These are phyloP conservation scores for Euphydryas editha DNA, from an alignment of 2,888 invertebrate genomes.

Conservation along the genomic window DNA sequence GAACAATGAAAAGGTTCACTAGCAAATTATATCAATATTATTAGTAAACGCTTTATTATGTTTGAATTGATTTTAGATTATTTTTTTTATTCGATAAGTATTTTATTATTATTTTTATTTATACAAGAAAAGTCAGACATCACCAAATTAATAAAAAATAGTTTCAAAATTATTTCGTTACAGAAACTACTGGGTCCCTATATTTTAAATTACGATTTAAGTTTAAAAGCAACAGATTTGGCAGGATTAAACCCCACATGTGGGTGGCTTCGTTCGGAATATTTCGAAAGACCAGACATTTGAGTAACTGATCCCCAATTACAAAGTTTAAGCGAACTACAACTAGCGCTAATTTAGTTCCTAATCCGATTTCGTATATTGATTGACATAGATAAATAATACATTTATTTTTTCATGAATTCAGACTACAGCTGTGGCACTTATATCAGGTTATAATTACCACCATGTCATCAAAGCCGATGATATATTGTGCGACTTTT, in stretches of 20 bases:
- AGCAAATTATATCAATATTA: too few species aligned
- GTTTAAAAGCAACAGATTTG: constrained; percentile 22
- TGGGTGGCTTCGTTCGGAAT: constrained; percentile 15
- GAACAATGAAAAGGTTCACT: too few species aligned
- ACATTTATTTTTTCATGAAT: background rate
- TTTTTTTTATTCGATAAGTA: too few species aligned
- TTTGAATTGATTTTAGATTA: too few species aligned
- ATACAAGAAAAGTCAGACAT: too few species aligned
- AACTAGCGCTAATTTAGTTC: constrained; percentile 9
- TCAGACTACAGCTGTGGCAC: too few species aligned
- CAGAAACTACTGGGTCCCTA: background rate
- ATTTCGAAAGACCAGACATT: constrained; percentile 17
- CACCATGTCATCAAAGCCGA: too few species aligned
- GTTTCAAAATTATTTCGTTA: background rate
- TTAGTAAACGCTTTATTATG: too few species aligned
- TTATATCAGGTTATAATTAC: too few species aligned
- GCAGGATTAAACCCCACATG: constrained; percentile 15
- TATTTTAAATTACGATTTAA: constrained; percentile 5
- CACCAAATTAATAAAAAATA: background rate
- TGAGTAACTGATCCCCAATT: constrained; percentile 33
- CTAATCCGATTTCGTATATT: background rate
- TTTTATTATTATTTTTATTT: too few species aligned
- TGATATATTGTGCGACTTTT: too few species aligned
- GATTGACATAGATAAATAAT: background rate
- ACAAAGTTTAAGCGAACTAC: constrained; percentile 32